A percentile compares a stretch with the other conserved stretches of the same genome.
These are phyloP conservation scores for Myotis lucifugus DNA, from an alignment of 2,113 vertebrate genomes.

Conservation along the genomic window DNA sequence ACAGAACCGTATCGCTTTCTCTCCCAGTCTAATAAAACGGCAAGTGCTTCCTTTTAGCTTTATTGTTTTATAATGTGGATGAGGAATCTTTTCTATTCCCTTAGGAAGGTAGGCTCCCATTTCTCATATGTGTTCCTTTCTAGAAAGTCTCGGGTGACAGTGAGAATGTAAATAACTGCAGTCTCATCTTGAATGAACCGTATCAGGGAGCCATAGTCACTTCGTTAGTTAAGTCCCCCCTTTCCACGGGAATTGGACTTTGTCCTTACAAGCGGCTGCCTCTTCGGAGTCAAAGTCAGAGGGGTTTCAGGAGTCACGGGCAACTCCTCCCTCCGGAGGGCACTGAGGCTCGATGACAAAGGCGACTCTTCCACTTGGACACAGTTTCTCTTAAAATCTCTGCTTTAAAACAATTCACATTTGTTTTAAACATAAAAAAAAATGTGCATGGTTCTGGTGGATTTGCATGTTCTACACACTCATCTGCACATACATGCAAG, in stretches of 20 bases:
- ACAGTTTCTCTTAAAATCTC: neutral
- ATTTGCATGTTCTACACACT: neutral
- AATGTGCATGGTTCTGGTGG: neutral
- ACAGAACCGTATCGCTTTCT: neutral
- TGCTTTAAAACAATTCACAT: slow-evolving; percentile 1
- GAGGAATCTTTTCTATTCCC: neutral
- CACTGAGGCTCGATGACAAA: neutral
- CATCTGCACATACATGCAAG: neutral
- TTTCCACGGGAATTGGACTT: neutral
- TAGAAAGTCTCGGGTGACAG: neutral
- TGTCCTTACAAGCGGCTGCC: neutral
- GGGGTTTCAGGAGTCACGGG: neutral
- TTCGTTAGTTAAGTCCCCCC: neutral
- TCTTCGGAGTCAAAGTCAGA: neutral
- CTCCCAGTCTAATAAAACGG: neutral
- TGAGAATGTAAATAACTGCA: neutral
- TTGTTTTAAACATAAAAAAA: neutral
- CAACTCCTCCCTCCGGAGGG: neutral
- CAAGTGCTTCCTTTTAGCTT: slow-evolving; percentile 25
- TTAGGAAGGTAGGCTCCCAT: neutral
- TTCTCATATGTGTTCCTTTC: neutral
- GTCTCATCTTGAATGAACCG: neutral
- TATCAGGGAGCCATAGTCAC: neutral
- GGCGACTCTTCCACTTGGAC: neutral
- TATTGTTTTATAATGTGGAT: neutral